phyloP scores from a whole-genome alignment of 2,888 invertebrate genomes.

The Argynnis bischoffii region DNA sequence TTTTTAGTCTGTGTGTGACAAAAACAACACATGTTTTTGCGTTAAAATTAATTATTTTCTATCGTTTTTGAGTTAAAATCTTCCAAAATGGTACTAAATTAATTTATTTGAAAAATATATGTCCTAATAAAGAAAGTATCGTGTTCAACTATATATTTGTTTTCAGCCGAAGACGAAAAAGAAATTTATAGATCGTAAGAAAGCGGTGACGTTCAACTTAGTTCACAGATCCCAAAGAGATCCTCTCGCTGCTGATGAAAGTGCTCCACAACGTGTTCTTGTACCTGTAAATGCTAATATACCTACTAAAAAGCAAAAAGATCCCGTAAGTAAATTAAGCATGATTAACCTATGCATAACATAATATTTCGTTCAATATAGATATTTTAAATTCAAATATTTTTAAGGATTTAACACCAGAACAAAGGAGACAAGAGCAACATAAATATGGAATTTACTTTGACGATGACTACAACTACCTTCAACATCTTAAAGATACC shows the following conservation, averaged over 20 bases:
- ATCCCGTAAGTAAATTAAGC: slow-evolving; percentile 59
- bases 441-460: slow-evolving; percentile 94
- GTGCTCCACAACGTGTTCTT: slow-evolving; percentile 93
- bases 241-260: slow-evolving; percentile 94
- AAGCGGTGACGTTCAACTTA: slow-evolving; percentile 94
- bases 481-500: slow-evolving; percentile 92
- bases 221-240: slow-evolving; percentile 97
- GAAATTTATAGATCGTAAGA: slow-evolving; percentile 95
- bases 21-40: slow-evolving; percentile 70
- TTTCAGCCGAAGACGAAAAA: slow-evolving; percentile 86
- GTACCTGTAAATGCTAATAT: slow-evolving; percentile 82
- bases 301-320: slow-evolving; percentile 67
- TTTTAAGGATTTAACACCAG: slow-evolving; percentile 62
- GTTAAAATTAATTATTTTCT: slow-evolving; percentile 35
- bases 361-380: slow-evolving; percentile 23
- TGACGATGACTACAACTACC: slow-evolving; percentile 97
- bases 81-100: slow-evolving; percentile 54
- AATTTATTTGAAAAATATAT: neutral
- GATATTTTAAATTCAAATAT: neutral
- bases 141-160: slow-evolving; percentile 22
- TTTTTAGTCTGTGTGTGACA: slow-evolving; percentile 46
- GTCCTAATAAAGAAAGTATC: neutral
- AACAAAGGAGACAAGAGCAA: slow-evolving; percentile 86
- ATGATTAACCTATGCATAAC: neutral
- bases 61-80: slow-evolving; percentile 31